phyloP scores from a whole-genome alignment of 1,140 invertebrate species.

The Apis cerana region DNA sequence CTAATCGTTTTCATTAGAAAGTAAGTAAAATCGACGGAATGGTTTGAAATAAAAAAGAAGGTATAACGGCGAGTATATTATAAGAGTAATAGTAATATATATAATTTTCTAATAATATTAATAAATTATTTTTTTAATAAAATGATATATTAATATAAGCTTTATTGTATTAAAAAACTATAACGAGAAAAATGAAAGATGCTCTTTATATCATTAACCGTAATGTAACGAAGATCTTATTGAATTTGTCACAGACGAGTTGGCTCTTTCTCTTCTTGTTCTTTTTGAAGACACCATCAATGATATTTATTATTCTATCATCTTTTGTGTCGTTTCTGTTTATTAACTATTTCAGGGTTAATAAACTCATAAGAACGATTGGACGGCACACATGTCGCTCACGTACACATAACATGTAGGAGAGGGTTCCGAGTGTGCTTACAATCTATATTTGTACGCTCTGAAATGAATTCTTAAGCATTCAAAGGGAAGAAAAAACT shows the following conservation, averaged over 20 bases:
- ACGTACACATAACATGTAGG: too few relatives aligned
- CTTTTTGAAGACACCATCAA: conserved; percentile 7
- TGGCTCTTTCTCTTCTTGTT: not conserved
- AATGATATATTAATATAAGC: not conserved
- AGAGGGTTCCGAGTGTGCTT: not conserved
- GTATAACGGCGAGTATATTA: not conserved
- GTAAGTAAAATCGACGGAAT: not conserved
- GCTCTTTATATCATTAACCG: not conserved
- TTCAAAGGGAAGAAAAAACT: not conserved
- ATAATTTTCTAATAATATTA: not conserved
- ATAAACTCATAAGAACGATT: conserved; percentile 77
- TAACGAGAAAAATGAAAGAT: not conserved
- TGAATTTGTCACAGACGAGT: conserved; percentile 3
- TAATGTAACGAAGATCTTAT: not conserved
- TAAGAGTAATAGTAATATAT: too few relatives aligned
- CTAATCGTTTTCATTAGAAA: not conserved
- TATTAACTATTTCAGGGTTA: conserved; percentile 83
- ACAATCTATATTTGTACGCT: conserved; percentile 37
- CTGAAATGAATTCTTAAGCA: not conserved
- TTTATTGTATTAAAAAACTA: not conserved
- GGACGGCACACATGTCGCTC: not conserved
- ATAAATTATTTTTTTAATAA: not conserved
- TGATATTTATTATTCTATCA: conserved; percentile 87
- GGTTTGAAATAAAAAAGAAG: not conserved
- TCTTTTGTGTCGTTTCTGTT: conserved; percentile 80